Evolutionary conservation across 2,113 vertebrate species (phyloP), one percentile per base, ranked within the genome.

Genomic region (Cygnus buccinator): DNA sequence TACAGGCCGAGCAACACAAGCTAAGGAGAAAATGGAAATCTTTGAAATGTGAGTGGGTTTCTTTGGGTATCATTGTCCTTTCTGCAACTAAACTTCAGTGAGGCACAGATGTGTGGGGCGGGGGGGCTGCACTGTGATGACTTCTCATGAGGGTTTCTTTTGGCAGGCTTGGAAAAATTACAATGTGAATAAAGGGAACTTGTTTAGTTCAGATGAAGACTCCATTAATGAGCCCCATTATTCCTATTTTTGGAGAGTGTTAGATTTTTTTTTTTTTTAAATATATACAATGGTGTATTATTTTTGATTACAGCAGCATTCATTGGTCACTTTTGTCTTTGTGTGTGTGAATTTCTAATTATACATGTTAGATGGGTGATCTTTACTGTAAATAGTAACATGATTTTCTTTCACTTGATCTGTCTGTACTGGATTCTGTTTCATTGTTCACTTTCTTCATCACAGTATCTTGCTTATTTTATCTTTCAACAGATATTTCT

Each of bases 301-400:
- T 97, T 95, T 93, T 95, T 95, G 4, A 87, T 90, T 90, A 75
- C 90, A 94, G 86, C 62, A 90, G 84, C 62, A 68, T 94, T 97
- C 93, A 87, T 79, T 96, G 93, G 89, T 89, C 82, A 94, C 95
- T 97, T 97, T 95, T 94, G 96, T 97, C 94, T 94, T 94, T 89
- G 89, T 96, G 94, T 72, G 50, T 93, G 95, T 71, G 89, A 91
- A 91, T 91, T 93, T 96, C 94, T 96, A 97, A 94, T 97, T 96
- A 94, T 97, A 93, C 62, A 46, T 94, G 73, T 91, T 81, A 92
- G 84, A 87, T 2, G 16, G 90, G 89, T 94, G 92, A 90, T 96
- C 92, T 89, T 92, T 90, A 95, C 82, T 95, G 73, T 94, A 96
- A 97, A 95, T 95, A 97, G 92, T 73, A 86, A 94, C 57, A 82